These are phyloP conservation scores for Coregonus sp. DNA, from an alignment of 2,797 vertebrate species.

Conservation along the genomic window DNA sequence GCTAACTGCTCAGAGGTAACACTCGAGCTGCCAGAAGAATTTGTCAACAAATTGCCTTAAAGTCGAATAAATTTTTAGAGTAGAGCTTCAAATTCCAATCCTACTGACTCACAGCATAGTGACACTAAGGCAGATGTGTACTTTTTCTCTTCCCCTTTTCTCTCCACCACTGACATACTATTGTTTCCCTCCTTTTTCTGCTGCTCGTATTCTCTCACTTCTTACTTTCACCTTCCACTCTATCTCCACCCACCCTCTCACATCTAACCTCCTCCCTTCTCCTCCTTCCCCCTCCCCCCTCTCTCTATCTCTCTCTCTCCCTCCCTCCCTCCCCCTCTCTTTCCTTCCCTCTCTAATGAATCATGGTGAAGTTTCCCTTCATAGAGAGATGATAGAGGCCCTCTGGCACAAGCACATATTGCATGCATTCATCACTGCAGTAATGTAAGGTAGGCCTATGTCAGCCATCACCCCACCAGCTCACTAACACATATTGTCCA, in stretches of 20 bases:
- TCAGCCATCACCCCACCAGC: slow-evolving; percentile 44
- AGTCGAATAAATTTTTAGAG: neutral
- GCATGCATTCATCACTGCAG: slow-evolving; percentile 75
- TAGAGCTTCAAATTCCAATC: slow-evolving; percentile 5
- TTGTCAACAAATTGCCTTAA: slow-evolving; percentile 9
- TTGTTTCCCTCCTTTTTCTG: no score
- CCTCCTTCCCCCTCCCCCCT: neutral
- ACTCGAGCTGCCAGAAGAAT: neutral
- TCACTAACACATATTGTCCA: slow-evolving; percentile 31
- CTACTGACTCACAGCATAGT: slow-evolving; percentile 5
- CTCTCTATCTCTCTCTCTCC: neutral
- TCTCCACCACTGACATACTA: no score
- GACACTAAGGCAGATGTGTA: slow-evolving; percentile 7
- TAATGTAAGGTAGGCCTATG: slow-evolving; percentile 54
- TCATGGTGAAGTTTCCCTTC: slow-evolving; percentile 67
- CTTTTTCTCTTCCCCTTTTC: no score
- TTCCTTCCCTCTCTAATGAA: slow-evolving; percentile 52
- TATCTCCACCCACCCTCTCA: slow-evolving; percentile 27
- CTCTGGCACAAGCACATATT: slow-evolving; percentile 74
- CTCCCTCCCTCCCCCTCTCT: slow-evolving; percentile 12
- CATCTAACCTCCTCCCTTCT: slow-evolving; percentile 13
- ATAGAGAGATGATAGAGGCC: slow-evolving; percentile 71
- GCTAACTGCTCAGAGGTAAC: slow-evolving; percentile 7
- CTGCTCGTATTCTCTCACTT: no score
- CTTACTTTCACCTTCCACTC: neutral